These are phyloP conservation scores for Aricia artaxerxes DNA, from an alignment of 2,888 invertebrate genomes.

Conservation along the genomic window DNA sequence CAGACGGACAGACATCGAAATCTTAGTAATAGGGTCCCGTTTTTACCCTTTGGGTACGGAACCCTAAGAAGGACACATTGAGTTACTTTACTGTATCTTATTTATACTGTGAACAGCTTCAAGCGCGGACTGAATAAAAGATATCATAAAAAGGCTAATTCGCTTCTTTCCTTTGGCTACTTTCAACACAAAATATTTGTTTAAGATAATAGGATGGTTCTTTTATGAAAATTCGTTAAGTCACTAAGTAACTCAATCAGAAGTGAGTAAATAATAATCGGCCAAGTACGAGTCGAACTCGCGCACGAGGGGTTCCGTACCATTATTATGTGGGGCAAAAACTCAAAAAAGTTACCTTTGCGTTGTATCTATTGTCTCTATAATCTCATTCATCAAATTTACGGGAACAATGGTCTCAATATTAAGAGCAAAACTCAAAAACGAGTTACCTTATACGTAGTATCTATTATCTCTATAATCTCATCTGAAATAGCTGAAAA, in stretches of 20 bases:
- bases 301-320: no score
- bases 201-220: slow-evolving; percentile 2
- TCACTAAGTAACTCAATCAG: neutral
- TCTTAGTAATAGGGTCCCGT: no score
- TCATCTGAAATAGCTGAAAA: neutral
- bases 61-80: neutral
- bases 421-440: no score
- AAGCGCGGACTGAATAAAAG: slow-evolving; percentile 12
- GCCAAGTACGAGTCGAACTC: no score
- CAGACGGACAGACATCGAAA: no score
- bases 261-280: neutral
- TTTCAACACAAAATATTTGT: neutral
- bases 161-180: neutral
- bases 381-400: neutral
- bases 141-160: slow-evolving; percentile 21
- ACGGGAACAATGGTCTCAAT: slow-evolving; percentile 40
- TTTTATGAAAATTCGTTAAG: neutral
- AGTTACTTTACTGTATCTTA: neutral
- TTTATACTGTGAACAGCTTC: neutral
- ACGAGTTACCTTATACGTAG: no score
- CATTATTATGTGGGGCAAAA: no score
- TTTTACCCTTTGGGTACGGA: no score
- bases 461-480: no score
- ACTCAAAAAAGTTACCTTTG: no score
- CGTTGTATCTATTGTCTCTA: no score